A percentile compares a stretch with the other conserved stretches of the same genome.
Conservation (phyloP, 2,113 vertebrate species). For the Kryptolebias marmoratus region DNA sequence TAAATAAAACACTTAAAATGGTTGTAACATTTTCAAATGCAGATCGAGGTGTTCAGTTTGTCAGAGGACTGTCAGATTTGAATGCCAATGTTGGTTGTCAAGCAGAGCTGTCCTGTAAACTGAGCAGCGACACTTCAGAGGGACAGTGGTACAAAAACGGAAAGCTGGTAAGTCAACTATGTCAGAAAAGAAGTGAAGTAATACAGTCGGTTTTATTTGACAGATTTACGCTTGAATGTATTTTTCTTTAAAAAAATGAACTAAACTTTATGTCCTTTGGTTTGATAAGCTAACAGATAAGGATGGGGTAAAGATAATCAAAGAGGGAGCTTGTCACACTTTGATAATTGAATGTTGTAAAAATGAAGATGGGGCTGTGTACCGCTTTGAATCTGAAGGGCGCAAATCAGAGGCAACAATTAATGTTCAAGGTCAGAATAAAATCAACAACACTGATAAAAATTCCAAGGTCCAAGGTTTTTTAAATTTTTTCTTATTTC, state of each 20-base stretch:
- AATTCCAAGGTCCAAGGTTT: not conserved
- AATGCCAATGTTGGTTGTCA: constrained; percentile 76
- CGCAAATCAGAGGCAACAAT: constrained; percentile 81
- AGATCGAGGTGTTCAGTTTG: constrained; percentile 78
- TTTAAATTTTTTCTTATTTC: constrained; percentile 5
- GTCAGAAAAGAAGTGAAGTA: not conserved
- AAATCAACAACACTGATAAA: not conserved
- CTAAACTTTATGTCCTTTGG: not conserved
- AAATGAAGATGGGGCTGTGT: constrained; percentile 83
- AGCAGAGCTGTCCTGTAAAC: constrained; percentile 81
- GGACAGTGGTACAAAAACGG: constrained; percentile 89
- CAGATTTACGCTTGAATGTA: not conserved
- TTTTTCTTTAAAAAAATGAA: not conserved
- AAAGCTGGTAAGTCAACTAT: constrained; percentile 77
- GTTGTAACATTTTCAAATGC: constrained; percentile 15
- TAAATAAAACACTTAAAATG: not conserved
- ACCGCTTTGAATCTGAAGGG: constrained; percentile 85
- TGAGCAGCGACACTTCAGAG: constrained; percentile 76
- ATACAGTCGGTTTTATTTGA: not conserved
- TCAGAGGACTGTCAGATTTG: constrained; percentile 80
- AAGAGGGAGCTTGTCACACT: constrained; percentile 83
- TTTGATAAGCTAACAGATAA: constrained; percentile 77
- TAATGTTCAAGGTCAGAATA: constrained; percentile 75
- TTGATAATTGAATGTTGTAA: constrained; percentile 79
- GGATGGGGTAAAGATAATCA: constrained; percentile 79